These are phyloP conservation scores for Venturia canescens DNA, from an alignment of 1,140 invertebrate genomes.

Conservation along the genomic window DNA sequence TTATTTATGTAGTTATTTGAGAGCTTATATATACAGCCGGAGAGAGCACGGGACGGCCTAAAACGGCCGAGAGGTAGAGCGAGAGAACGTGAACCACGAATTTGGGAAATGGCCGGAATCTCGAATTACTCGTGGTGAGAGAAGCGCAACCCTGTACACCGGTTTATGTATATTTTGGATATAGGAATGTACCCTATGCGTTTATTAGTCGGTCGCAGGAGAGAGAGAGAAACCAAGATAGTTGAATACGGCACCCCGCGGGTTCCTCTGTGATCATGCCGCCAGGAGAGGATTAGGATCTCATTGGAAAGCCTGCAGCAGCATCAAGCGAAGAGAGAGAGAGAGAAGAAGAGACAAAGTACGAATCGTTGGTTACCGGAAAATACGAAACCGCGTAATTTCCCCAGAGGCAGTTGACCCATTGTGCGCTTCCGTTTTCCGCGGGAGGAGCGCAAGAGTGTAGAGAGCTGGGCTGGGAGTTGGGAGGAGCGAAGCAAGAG, in stretches of 20 bases:
- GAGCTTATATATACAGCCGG: not conserved
- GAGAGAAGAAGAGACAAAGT: not conserved
- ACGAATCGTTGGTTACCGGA: slow-evolving; percentile 36
- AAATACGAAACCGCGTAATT: slow-evolving; percentile 46
- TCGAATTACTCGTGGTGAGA: slow-evolving; percentile 20
- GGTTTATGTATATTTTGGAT: slow-evolving; percentile 6
- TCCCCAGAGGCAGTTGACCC: slow-evolving; percentile 41
- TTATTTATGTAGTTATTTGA: slow-evolving; percentile 38
- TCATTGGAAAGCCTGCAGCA: slow-evolving; percentile 18
- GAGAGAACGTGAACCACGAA: slow-evolving; percentile 2
- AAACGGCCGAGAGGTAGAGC: not conserved
- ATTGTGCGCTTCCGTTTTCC: slow-evolving; percentile 33
- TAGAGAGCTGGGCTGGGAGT: not conserved
- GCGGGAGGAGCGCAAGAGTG: not conserved
- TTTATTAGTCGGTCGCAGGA: not conserved
- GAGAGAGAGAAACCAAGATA: not conserved
- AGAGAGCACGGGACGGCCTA: not conserved
- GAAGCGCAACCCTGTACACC: not conserved
- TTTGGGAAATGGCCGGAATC: slow-evolving; percentile 37
- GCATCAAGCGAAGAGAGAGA: not conserved
- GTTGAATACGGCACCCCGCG: slow-evolving; percentile 14
- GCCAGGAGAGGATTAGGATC: slow-evolving; percentile 35
- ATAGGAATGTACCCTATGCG: not conserved
- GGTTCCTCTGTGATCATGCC: slow-evolving; percentile 38
- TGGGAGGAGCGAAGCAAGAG: slow-evolving; percentile 16